Base-by-base conservation (phyloP, 2,113 vertebrate species). In the Symphodus melops region DNA sequence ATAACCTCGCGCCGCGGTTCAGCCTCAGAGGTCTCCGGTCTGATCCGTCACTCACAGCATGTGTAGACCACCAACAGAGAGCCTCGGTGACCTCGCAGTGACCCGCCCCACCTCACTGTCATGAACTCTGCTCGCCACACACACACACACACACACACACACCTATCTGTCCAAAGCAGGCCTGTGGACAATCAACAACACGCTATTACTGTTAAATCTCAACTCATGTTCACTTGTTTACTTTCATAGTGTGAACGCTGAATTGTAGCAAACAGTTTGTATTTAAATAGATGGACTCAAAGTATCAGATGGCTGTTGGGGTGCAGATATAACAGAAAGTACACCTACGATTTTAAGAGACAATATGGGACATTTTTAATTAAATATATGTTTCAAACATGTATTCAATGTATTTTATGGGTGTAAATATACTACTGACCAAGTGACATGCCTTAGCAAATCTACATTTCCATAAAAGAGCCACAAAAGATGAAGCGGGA, bases 51-150 rank as follows among this genome's bases (percentile, higher is more conserved):
- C 81, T 77, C 76, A 76, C 81, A 8, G 70, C 75, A 80, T 84
- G 72, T 83, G 75, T 64, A 71, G 92, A 92, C 92, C 91, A 91
- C 91, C 92, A 86, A n/a, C n/a, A 71, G 88, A 63, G 33, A 77
- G 85, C 67, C 66, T 54, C 5, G 0, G 42, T 86, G 89, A 93
- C 92, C 92, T 70, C 72, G 2, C n/a, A 1, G 23, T 75, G 90
- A 92, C 90, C 88, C 54, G 71, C 76, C 68, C 81, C 83, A 83
- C 87, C 86, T 85, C 73, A 68, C 84, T 84, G 83, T 59, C 86
- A 28, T 79, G 72, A 89, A 77, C 84, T 51, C 83, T 82, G 79
- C 75, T 77, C 63, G 54, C 68, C 63, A 68, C 83, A 83, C 81
- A 65, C 61, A 17, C 9, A 48, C 13, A 48, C 14, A 48, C 44